A percentile compares a stretch with the other conserved stretches of the same genome.
Evolutionary conservation across 2,113 vertebrate genomes (phyloP).

Genomic region (Indicator maculatus): DNA sequence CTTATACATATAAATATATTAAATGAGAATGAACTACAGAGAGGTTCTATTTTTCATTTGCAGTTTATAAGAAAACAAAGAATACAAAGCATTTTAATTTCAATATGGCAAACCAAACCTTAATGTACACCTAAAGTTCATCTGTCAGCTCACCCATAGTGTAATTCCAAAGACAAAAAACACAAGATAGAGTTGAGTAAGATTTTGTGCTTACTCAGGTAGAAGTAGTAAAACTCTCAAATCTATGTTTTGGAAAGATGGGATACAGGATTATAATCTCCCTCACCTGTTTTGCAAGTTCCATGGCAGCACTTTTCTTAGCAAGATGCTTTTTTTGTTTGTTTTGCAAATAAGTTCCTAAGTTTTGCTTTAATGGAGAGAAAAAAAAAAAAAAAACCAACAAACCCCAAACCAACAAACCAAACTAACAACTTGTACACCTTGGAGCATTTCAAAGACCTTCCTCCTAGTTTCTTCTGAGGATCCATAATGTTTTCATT

Average conservation of each 20-base stretch:
- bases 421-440: neutral
- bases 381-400: neutral
- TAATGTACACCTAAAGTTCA: neutral
- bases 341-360: neutral
- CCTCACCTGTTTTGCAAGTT: neutral
- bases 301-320: neutral
- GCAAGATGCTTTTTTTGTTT: neutral
- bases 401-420: neutral
- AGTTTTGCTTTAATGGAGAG: neutral
- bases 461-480: neutral
- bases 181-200: neutral
- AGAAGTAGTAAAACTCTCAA: constrained; percentile 1
- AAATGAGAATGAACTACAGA: neutral
- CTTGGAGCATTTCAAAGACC: neutral
- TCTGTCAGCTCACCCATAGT: neutral
- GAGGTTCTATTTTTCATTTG: neutral
- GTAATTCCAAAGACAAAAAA: neutral
- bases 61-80: neutral
- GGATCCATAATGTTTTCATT: neutral
- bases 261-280: neutral
- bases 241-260: neutral
- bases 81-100: neutral
- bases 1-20: neutral
- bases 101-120: neutral
- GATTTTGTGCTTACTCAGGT: neutral